Percentiles rank a stretch among this genome's conserved stretches.
Evolutionary conservation across 2,113 vertebrate species (phyloP).

Genomic region (Micronycteris hirsuta): DNA sequence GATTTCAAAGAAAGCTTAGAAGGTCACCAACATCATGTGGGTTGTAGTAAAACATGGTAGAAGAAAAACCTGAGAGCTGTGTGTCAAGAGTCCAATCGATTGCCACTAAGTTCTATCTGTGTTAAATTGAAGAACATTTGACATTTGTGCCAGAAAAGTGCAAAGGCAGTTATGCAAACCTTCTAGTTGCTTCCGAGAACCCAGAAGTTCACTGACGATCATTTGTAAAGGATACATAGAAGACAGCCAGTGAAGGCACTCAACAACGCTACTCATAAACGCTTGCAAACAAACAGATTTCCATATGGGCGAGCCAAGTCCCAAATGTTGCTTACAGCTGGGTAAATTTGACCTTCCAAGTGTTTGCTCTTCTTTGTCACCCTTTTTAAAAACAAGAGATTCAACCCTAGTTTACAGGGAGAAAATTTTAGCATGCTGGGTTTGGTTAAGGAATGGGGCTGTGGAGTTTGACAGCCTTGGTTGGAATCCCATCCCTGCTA

Average conservation of each 20-base stretch:
- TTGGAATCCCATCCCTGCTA: background rate
- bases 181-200: slow-evolving; percentile 71
- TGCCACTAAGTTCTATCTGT: slow-evolving; percentile 52
- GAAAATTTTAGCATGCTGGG: background rate
- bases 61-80: slow-evolving; percentile 47
- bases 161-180: slow-evolving; percentile 60
- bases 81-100: slow-evolving; percentile 58
- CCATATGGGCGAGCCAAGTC: slow-evolving; percentile 50
- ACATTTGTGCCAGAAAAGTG: slow-evolving; percentile 55
- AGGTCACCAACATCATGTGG: slow-evolving; percentile 63
- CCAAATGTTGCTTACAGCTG: slow-evolving; percentile 68
- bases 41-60: slow-evolving; percentile 47
- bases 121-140: slow-evolving; percentile 70
- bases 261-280: slow-evolving; percentile 50
- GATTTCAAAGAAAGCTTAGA: slow-evolving; percentile 58
- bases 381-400: slow-evolving; percentile 54
- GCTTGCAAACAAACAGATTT: slow-evolving; percentile 63
- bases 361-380: slow-evolving; percentile 67
- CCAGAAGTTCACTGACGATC: slow-evolving; percentile 49
- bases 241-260: slow-evolving; percentile 42
- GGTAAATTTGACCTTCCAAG: slow-evolving; percentile 64
- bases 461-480: background rate
- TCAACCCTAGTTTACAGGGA: background rate
- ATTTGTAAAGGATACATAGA: slow-evolving; percentile 35
- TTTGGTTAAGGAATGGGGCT: background rate